These are phyloP conservation scores for Semicossyphus pulcher DNA, from an alignment of 2,113 vertebrate genomes.

Conservation along the genomic window DNA sequence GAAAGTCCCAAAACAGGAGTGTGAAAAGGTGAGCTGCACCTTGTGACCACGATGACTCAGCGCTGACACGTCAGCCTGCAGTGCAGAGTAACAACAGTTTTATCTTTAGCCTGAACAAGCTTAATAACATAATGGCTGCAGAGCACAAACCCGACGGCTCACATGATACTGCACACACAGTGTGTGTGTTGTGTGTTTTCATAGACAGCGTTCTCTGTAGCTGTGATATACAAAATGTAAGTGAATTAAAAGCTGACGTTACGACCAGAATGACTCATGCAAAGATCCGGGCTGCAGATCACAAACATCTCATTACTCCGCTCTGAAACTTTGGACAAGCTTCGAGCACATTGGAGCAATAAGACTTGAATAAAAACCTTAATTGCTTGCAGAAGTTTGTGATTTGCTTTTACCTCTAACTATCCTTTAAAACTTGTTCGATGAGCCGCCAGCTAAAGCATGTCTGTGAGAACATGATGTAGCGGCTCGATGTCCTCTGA, in stretches of 20 bases:
- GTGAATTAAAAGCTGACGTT: background rate
- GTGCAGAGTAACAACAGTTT: background rate
- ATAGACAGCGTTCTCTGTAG: background rate
- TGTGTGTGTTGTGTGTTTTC: background rate
- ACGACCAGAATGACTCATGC: background rate
- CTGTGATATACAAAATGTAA: background rate
- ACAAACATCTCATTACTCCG: background rate
- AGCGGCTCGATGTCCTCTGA: slow-evolving; percentile 8
- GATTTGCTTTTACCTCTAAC: no score
- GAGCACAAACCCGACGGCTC: no score
- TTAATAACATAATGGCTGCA: slow-evolving; percentile 27
- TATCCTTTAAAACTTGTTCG: no score
- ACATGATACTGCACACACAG: background rate
- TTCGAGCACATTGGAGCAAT: background rate
- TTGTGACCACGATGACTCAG: background rate
- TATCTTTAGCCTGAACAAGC: slow-evolving; percentile 29
- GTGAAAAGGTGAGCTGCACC: background rate
- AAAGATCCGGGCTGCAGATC: no score
- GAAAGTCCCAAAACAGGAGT: background rate
- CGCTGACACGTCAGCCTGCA: background rate
- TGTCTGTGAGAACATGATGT: no score
- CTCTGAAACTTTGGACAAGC: background rate
- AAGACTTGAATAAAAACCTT: no score
- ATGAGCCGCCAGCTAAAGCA: slow-evolving; percentile 14
- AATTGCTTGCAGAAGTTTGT: no score